Percentiles rank a stretch among this genome's conserved stretches.
Conservation (phyloP, 2,113 vertebrate species). For the Cynoglossus semilaevis region DNA sequence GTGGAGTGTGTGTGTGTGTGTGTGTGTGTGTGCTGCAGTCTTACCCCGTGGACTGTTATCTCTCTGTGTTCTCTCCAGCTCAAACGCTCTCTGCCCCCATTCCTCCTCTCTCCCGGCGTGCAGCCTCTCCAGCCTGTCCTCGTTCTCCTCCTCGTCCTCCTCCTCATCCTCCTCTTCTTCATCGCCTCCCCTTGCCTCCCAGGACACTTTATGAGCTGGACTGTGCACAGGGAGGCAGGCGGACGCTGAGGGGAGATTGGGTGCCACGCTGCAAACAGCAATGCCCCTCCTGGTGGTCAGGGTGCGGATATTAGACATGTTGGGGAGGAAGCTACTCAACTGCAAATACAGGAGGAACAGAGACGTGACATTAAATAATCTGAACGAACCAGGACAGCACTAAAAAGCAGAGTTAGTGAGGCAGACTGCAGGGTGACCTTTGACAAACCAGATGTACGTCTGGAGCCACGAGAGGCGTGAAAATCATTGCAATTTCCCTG, state of each 20-base stretch:
- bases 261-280: constrained; percentile 95
- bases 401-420: neutral
- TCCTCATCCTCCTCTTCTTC: constrained; percentile 80
- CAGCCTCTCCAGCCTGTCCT: constrained; percentile 46
- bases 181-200: constrained; percentile 79
- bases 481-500: too few species aligned
- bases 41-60: constrained; percentile 63
- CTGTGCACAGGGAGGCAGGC: constrained; percentile 83
- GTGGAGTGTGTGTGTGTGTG: too few species aligned
- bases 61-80: constrained; percentile 62
- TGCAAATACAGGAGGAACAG: constrained; percentile 58
- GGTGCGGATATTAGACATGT: constrained; percentile 80
- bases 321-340: constrained; percentile 88
- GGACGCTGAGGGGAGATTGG: constrained; percentile 84
- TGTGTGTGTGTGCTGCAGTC: constrained; percentile 15
- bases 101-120: constrained; percentile 64
- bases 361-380: neutral
- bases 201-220: constrained; percentile 86
- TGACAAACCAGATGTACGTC: too few species aligned
- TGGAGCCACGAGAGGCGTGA: too few species aligned
- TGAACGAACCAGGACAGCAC: neutral
- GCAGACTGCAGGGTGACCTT: neutral
- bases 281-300: constrained; percentile 82
- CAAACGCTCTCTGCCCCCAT: constrained; percentile 70
- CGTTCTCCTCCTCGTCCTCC: constrained; percentile 80